Percentiles rank a stretch among this genome's conserved stretches.
phyloP scores from a whole-genome alignment of 2,113 vertebrate species.

The Myxocyprinus asiaticus region DNA sequence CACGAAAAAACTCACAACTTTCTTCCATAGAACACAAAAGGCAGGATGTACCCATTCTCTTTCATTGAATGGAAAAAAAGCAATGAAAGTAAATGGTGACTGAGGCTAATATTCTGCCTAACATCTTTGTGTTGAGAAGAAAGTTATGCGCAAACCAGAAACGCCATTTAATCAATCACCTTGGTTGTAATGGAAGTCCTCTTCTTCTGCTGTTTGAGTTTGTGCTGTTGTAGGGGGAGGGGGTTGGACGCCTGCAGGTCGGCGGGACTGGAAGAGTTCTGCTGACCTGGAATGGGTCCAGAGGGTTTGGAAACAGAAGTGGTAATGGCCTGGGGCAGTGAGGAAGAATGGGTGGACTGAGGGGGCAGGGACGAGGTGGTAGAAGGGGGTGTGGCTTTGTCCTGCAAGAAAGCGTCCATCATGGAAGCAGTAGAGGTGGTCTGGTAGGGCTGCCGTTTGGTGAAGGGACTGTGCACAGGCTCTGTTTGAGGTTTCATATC shows the following conservation, averaged over 20 bases:
- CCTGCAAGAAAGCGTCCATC: slow-evolving; percentile 95
- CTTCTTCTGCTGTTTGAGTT: slow-evolving; percentile 95
- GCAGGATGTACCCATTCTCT: too few relatives aligned
- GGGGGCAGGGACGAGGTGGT: slow-evolving; percentile 67
- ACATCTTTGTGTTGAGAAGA: too few relatives aligned
- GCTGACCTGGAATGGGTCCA: slow-evolving; percentile 72
- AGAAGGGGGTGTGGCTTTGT: slow-evolving; percentile 77
- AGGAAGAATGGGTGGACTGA: slow-evolving; percentile 75
- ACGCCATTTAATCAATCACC: slow-evolving; percentile 65
- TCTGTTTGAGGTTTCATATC: slow-evolving; percentile 89
- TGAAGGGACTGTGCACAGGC: slow-evolving; percentile 84
- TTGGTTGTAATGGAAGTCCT: slow-evolving; percentile 91
- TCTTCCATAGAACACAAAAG: too few relatives aligned
- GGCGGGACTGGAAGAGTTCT: slow-evolving; percentile 89
- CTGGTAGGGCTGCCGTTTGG: slow-evolving; percentile 90
- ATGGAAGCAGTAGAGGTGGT: slow-evolving; percentile 78
- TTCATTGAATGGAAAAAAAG: neutral
- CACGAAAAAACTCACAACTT: too few relatives aligned
- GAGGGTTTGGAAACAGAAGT: slow-evolving; percentile 81
- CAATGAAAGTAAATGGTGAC: neutral
- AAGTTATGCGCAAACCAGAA: neutral
- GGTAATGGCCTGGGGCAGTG: slow-evolving; percentile 66
- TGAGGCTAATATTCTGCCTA: too few relatives aligned
- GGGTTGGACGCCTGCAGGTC: slow-evolving; percentile 94
- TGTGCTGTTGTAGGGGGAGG: slow-evolving; percentile 95